Base-by-base conservation (phyloP, 1,140 invertebrate species). In the Danaus plexippus region DNA sequence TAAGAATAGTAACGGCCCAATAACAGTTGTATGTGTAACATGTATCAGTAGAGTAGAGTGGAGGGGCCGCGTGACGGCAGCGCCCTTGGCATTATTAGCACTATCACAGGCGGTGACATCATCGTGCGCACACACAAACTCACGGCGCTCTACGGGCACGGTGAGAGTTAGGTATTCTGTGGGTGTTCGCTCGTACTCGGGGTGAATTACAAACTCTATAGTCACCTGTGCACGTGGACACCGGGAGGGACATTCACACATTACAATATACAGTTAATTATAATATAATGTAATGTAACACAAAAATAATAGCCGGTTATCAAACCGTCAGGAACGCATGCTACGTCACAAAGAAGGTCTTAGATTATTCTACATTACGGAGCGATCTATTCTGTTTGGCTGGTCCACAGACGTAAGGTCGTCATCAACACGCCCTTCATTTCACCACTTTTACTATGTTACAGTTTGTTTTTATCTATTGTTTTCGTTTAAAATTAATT, bases 1-100 rank as follows among this genome's bases (percentile, higher is more conserved):
- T 32, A 32, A 18, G 22, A 49, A 32, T 49, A 49, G 40, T 49
- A 49, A 49, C 47, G 18, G 18, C 47, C 47, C 22, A 32, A 32
- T 49, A 49, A 49, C 18, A 32, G 18, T 49, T 40, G 5, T 49
- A n/a, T 49, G 15, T 32, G 47, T 32, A 32, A 11, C 11, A 13
- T 49, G 22, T 49, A 12, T 40, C 9, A 10, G 47, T 48, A 48
- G 32, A 11, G 8, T 48, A 10, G 40, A 18, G 6, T 32, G 22
- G 42, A 13, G 44, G 4, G 12, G 22, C 43, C 43, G 4, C 4
- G 57, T 69, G 68, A 73, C 69, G 64, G 58, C 59, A 60, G 66
- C 63, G 75, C 71, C 75, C 75, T 77, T 77, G 75, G 72, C 72
- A 71, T 67, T 72, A 72, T 69, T 72, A 72, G 52, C 60, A 59